phyloP scores from a whole-genome alignment of 2,113 vertebrate genomes.

The Chionodraco myersi region DNA sequence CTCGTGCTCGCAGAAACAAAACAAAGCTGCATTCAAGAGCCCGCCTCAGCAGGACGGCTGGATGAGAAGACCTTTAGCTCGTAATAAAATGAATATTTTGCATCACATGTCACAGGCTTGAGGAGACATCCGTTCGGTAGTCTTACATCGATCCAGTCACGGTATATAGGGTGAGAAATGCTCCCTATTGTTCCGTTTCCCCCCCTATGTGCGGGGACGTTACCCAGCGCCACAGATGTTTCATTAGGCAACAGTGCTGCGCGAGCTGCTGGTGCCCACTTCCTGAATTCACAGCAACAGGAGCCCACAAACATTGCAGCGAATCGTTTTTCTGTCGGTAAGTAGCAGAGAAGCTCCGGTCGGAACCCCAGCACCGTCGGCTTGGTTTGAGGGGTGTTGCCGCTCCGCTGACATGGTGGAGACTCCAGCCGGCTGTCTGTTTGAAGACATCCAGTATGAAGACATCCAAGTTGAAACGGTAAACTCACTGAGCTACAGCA shows the following conservation, averaged over 20 bases:
- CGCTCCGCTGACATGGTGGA: constrained; percentile 64
- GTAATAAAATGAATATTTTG: accelerated
- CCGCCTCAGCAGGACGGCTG: not conserved
- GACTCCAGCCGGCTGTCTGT: constrained; percentile 60
- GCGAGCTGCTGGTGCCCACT: constrained; percentile 42
- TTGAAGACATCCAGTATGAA: constrained; percentile 76
- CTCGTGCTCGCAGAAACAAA: constrained; percentile 1
- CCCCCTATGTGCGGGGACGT: not conserved
- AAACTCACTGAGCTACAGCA: constrained; percentile 23
- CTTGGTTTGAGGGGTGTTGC: not conserved
- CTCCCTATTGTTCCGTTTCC: not conserved
- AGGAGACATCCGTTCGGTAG: not conserved
- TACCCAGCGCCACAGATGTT: constrained; percentile 19
- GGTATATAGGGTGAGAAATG: not conserved
- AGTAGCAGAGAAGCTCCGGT: not conserved
- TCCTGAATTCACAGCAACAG: constrained; percentile 64
- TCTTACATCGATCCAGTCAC: too few relatives aligned
- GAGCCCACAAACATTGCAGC: not conserved
- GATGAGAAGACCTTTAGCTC: accelerated
- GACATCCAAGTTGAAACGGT: constrained; percentile 77
- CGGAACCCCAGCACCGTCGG: not conserved
- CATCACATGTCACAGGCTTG: not conserved
- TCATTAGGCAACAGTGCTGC: constrained; percentile 4
- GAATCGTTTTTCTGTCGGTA: not conserved
- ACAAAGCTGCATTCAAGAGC: constrained; percentile 50